Percentiles rank a stretch among this genome's conserved stretches.
phyloP scores from a whole-genome alignment of 2,113 vertebrate genomes.

The Calyptommatus sinebrachiatus region DNA sequence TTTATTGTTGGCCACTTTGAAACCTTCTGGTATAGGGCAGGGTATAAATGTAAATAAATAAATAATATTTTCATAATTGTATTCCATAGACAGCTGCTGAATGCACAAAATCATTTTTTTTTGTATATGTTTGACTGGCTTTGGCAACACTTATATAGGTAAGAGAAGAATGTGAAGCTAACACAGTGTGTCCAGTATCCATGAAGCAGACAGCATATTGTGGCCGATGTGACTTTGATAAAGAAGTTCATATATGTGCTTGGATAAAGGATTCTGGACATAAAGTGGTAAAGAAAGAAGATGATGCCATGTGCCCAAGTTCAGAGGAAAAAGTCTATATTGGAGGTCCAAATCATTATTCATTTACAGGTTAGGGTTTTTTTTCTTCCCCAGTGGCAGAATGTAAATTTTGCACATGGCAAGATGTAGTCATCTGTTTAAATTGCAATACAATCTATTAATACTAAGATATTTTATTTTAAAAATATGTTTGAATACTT shows the following conservation, averaged over 20 bases:
- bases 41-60: no score
- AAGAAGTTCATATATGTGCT: conserved; percentile 69
- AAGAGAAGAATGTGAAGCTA: conserved; percentile 73
- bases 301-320: conserved; percentile 66
- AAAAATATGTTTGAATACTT: not conserved
- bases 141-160: conserved; percentile 48
- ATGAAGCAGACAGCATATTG: conserved; percentile 75
- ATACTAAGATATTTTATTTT: not conserved
- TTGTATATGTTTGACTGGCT: not conserved
- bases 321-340: conserved; percentile 78
- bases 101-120: no score
- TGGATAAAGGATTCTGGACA: conserved; percentile 58
- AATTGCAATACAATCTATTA: conserved; percentile 19
- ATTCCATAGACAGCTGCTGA: no score
- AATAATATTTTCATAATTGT: no score
- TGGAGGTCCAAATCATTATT: conserved; percentile 65
- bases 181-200: conserved; percentile 75
- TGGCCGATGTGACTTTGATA: conserved; percentile 82
- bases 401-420: conserved; percentile 15
- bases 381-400: not conserved
- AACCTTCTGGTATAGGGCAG: no score
- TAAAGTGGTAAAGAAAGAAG: conserved; percentile 11
- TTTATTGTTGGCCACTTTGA: no score
- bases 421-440: conserved; percentile 4
- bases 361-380: conserved; percentile 78